Evolutionary conservation across 2,888 invertebrate species (phyloP).

Genomic region (Drosophila vallismaia): DNA sequence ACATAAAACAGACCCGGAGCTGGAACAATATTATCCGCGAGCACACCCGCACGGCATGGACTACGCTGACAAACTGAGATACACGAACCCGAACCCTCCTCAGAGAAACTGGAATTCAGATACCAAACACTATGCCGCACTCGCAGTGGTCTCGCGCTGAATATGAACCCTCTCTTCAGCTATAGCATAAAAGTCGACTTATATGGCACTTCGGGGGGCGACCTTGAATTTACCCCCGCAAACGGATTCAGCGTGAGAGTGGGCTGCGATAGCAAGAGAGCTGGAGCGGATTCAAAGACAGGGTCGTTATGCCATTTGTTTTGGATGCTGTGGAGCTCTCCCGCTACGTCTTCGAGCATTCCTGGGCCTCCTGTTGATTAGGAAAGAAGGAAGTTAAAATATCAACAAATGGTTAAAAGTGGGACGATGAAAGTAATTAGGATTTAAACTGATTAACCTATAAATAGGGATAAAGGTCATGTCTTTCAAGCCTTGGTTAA

Average conservation of each 20-base stretch:
- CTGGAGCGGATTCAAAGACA: slow-evolving; percentile 27
- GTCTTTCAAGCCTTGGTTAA: background rate
- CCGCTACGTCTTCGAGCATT: background rate
- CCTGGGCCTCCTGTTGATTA: slow-evolving; percentile 67
- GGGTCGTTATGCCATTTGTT: slow-evolving; percentile 52
- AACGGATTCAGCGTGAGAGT: background rate
- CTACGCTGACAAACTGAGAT: slow-evolving; percentile 67
- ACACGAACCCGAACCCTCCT: background rate
- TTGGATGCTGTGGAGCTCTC: slow-evolving; percentile 24
- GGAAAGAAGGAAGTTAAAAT: slow-evolving; percentile 20
- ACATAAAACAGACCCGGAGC: slow-evolving; percentile 18
- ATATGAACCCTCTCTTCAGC: slow-evolving; percentile 63
- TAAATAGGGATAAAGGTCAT: slow-evolving; percentile 5
- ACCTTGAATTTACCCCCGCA: slow-evolving; percentile 67
- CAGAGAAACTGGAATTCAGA: slow-evolving; percentile 7
- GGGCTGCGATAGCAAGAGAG: background rate
- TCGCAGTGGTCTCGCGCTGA: slow-evolving; percentile 47
- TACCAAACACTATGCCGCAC: background rate
- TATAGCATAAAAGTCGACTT: slow-evolving; percentile 12
- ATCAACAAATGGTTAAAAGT: slow-evolving; percentile 61
- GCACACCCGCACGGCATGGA: slow-evolving; percentile 67
- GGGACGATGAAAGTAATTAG: slow-evolving; percentile 42
- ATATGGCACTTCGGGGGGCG: slow-evolving; percentile 44
- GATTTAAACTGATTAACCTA: slow-evolving; percentile 8
- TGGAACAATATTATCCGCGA: slow-evolving; percentile 53